Base-by-base conservation (phyloP, 2,113 vertebrate genomes). In the Regulus satrapa region DNA sequence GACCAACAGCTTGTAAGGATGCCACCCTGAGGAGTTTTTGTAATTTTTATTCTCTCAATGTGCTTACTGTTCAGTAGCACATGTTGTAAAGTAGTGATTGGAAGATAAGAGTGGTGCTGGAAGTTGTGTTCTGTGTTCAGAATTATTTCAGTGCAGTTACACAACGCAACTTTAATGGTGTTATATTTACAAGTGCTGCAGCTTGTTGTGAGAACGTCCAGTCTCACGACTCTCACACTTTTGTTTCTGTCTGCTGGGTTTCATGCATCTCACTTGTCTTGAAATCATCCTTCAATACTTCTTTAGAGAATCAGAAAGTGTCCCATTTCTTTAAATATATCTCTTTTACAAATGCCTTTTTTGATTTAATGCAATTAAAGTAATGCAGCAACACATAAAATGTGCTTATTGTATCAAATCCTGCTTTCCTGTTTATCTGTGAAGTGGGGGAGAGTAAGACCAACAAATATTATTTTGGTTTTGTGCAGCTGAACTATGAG, bases 361-460 rank as follows among this genome's bases (percentile, higher is more conserved):
- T 91, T 94, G 86, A 89, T 94, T 68, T 36, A 75, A 59, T 34
- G 26, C 78, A 18, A 23, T 36, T 76, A 6, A 85, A 83, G 17
- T 66, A 46, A 63, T 54, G 18, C 45, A 72, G 41, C 52, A 67
- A 18, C 80, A 78, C 29, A 14, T 54, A 36, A 93, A 72, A 61
- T 43, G n/a, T 94, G 85, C 69, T 64, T 96, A 61, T 36, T 95
- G 40, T 63, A 80, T 95, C 75, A 93, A 95, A 58, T 90, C 59
- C 81, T 93, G 43, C 90, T 95, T 98, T 98, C 97, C 97, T 97
- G 95, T 97, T 98, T 98, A 94, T 94, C 92, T 23, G 1, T 90
- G 56, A 93, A 94, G 55, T 72, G 51, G 43, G 66, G 40, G 52
- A 87, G 76, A 94, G 56, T 86, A 92, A 74, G 52, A 77, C 61